Conservation (phyloP, 2,888 invertebrate species). For the Perithous albicinctus region DNA sequence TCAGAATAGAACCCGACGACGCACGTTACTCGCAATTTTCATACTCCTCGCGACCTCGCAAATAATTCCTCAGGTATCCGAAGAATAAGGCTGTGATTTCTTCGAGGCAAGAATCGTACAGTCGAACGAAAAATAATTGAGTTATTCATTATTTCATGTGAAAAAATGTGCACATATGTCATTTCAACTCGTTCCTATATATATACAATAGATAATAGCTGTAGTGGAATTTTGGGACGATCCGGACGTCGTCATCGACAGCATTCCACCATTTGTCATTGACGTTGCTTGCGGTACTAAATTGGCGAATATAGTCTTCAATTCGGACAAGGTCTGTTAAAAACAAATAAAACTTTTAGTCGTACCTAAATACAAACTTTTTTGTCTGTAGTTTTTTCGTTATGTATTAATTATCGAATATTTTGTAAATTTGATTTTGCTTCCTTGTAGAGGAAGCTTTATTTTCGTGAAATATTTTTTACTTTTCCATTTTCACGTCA, state of each 20-base stretch:
- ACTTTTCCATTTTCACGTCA: too few relatives aligned
- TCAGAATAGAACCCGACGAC: constrained; percentile 21
- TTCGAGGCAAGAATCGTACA: neutral
- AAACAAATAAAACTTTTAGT: neutral
- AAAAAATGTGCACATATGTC: neutral
- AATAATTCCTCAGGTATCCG: constrained; percentile 56
- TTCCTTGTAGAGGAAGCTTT: too few relatives aligned
- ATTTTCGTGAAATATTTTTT: too few relatives aligned
- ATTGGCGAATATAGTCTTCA: constrained; percentile 33
- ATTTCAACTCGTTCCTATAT: constrained; percentile 4
- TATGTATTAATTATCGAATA: too few relatives aligned
- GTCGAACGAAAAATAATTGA: neutral
- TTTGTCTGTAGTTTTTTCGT: too few relatives aligned
- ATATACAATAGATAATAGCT: constrained; percentile 46
- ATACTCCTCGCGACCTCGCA: constrained; percentile 10
- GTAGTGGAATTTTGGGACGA: constrained; percentile 47
- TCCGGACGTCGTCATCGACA: constrained; percentile 38
- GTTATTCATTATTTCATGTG: neutral
- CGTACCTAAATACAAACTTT: too few relatives aligned
- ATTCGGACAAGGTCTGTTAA: constrained; percentile 47
- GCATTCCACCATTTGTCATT: constrained; percentile 52
- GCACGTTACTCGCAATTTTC: constrained; percentile 21
- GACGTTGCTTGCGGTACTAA: constrained; percentile 42
- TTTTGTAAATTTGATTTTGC: too few relatives aligned
- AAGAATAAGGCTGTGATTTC: neutral